Evolutionary conservation across 2,113 vertebrate genomes (phyloP), one percentile per base, ranked within the genome.

Genomic region (Panurus biarmicus): DNA sequence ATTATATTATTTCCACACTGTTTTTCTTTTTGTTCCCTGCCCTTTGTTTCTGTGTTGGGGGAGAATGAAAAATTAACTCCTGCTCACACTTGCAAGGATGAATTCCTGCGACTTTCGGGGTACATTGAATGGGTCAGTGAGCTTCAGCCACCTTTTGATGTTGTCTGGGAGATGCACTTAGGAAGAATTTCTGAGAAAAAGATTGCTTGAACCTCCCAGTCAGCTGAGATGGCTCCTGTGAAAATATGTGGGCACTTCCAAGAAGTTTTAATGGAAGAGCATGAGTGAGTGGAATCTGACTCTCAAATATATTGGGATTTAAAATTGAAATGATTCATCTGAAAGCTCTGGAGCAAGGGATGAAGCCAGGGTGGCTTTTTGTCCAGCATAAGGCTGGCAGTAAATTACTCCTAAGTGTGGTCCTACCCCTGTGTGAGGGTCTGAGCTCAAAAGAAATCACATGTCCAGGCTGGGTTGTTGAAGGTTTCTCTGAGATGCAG

Each of bases 51-150:
- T 89, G 45, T 75, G 60, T 31, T 90, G 92, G 71, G 73, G 77
- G 95, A 95, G 93, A 92, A 93, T 73, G 93, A 97, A 95, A 97
- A 96, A 95, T 96, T 97, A 97, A 97, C 96, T 98, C 93, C 94
- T 96, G 86, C 92, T 97, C 36, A 25, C 58, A 38, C 79, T 96
- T 73, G 84, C 70, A 83, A 90, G 94, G 95, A 94, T 97, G 94
- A 96, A 95, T 95, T 89, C 91, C 95, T 87, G 94, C 28, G 36
- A 92, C 95, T 95, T 96, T 67, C 67, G 97, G 95, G 97, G 91
- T 87, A 88, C 73, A 79, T 83, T 97, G 97, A 96, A 96, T 95
- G 97, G 97, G 97, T 98, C 97, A 97, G 31, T 97, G 98, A 96
- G 87, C 96, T 96, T 96, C 92, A 97, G 96, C 90, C 86, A 90